Evolutionary conservation across 1,140 invertebrate genomes (phyloP), one percentile per base, ranked within the genome.

Genomic region (Drosophila orena): DNA sequence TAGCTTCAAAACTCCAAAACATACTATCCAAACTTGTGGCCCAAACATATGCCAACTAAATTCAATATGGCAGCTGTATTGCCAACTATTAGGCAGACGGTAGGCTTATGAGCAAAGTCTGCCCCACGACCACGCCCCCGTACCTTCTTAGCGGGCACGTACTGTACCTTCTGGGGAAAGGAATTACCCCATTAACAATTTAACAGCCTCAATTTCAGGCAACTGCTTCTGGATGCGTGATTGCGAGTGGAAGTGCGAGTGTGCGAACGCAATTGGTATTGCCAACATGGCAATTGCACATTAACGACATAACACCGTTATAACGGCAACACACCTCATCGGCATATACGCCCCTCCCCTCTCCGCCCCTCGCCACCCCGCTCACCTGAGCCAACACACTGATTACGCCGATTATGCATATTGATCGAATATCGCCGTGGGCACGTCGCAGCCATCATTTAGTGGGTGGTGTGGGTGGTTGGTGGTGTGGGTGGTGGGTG

Each of bases 271-370:
- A 42, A 68, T 70, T 70, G 61, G 61, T 85, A 72, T 78, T 78
- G 80, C 85, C 85, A 90, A 90, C 85, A 90, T 85, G 85, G 81
- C 85, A 90, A 90, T 90, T 90, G 85, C 85, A 90, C 85, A 90
- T 90, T 90, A 90, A 90, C 85, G 85, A 84, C 85, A 84, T 89
- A 89, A 90, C 84, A 89, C 84, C 79, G 84, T 88, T 89, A 88
- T 89, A 84, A 88, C 81, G 84, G 74, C 58, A 66, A 49, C 62
- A 61, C 47, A 40, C 46, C 60, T 38, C 42, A 34, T 52, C 60
- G 47, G 17, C 17, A 20, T 20, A 5, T 12, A 34, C 43, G 40
- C 50, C 57, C 14, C 17, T 17, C 6, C 10, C 4, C 6, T n/a
- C n/a, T n/a, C n/a, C n/a, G n/a, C 17, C 38, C 44, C 10, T 17